Conservation (phyloP, 2,888 invertebrate genomes). For the Nomada goodeniana region DNA sequence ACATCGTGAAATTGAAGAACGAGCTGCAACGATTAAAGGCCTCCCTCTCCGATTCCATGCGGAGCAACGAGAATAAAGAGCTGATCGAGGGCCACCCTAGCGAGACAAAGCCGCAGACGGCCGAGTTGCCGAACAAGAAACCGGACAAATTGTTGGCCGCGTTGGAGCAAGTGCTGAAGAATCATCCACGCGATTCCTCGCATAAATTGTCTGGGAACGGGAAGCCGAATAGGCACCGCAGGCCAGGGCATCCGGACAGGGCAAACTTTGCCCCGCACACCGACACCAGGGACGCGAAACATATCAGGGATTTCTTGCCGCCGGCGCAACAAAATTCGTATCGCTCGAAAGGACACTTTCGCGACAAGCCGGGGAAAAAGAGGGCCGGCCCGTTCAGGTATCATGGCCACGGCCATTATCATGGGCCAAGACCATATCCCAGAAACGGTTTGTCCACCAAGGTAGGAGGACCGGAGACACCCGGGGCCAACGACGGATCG, state of each 20-base stretch:
- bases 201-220: slow-evolving; percentile 62
- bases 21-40: slow-evolving; percentile 77
- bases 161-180: slow-evolving; percentile 77
- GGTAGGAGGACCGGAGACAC: slow-evolving; percentile 66
- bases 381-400: slow-evolving; percentile 66
- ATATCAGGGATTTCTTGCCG: slow-evolving; percentile 75
- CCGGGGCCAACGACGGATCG: slow-evolving; percentile 67
- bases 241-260: slow-evolving; percentile 33
- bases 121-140: slow-evolving; percentile 68
- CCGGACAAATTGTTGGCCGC: slow-evolving; percentile 74
- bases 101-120: slow-evolving; percentile 75
- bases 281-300: slow-evolving; percentile 43
- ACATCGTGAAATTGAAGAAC: slow-evolving; percentile 75
- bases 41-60: slow-evolving; percentile 61
- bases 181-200: slow-evolving; percentile 69
- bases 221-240: slow-evolving; percentile 62
- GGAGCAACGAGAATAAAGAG: slow-evolving; percentile 66
- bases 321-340: slow-evolving; percentile 76
- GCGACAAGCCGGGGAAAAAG: slow-evolving; percentile 76
- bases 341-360: slow-evolving; percentile 76
- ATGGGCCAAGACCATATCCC: slow-evolving; percentile 61
- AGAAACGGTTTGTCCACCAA: slow-evolving; percentile 66
- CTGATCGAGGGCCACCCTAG: slow-evolving; percentile 78
- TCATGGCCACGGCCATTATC: slow-evolving; percentile 36
- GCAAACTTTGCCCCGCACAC: not conserved